Evolutionary conservation across 2,113 vertebrate species (phyloP).

Genomic region (Percina caprodes): DNA sequence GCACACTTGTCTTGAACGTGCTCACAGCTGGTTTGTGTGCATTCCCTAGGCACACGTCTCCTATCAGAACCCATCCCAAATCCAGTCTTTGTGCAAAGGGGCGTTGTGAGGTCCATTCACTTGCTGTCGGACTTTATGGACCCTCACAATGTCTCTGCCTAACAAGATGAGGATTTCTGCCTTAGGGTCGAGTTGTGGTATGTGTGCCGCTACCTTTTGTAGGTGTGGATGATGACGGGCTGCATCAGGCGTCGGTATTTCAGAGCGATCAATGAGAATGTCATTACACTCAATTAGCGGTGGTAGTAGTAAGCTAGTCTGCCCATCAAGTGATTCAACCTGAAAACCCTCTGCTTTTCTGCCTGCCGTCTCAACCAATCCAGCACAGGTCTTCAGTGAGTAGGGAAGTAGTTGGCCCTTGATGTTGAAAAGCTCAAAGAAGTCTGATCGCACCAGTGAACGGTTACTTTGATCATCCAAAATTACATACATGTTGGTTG

Average conservation of each 20-base stretch:
- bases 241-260: neutral
- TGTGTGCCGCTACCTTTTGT: neutral
- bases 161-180: neutral
- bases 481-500: too few relatives aligned
- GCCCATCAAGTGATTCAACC: neutral
- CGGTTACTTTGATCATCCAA: too few relatives aligned
- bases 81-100: neutral
- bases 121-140: neutral
- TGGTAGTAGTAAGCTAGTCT: neutral
- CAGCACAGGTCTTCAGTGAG: too few relatives aligned
- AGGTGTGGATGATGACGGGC: neutral
- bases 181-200: neutral
- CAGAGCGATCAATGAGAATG: neutral
- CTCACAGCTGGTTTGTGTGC: too few relatives aligned
- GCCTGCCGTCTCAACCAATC: neutral
- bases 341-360: neutral
- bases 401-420: too few relatives aligned
- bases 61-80: neutral
- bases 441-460: too few relatives aligned
- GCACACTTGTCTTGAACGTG: too few relatives aligned
- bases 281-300: neutral
- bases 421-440: too few relatives aligned
- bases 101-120: neutral
- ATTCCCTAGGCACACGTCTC: too few relatives aligned
- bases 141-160: constrained; percentile 1